Conservation (phyloP, 2,113 vertebrate genomes). For the Rhagologus leucostigma region DNA sequence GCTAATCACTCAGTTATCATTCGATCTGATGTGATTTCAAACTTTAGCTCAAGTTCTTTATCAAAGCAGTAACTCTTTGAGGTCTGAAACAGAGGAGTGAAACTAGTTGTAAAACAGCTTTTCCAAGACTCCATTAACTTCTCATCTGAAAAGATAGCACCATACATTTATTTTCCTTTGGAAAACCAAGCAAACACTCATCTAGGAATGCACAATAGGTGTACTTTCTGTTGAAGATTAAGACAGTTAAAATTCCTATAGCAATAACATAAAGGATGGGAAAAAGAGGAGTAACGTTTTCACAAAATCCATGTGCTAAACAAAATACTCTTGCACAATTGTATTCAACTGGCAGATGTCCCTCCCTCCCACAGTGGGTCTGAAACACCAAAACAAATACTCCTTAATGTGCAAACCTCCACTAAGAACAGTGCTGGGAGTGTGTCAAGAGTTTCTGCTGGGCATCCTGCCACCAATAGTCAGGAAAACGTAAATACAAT, state of each 20-base stretch:
- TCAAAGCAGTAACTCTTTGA: background rate
- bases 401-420: background rate
- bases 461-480: slow-evolving; percentile 38
- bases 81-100: background rate
- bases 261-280: background rate
- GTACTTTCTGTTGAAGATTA: background rate
- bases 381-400: background rate
- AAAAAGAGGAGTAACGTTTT: background rate
- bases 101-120: background rate
- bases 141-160: background rate
- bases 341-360: background rate
- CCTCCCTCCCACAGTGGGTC: background rate
- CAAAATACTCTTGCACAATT: background rate
- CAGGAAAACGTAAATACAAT: slow-evolving; percentile 7
- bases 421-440: background rate
- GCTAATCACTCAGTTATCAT: background rate
- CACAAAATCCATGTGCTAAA: background rate
- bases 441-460: background rate
- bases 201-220: background rate
- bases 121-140: background rate
- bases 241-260: background rate
- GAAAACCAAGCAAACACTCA: background rate
- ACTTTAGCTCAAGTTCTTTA: background rate
- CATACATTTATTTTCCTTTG: background rate
- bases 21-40: background rate